Evolutionary conservation across 92 coral and sea anemone species (phyloP), one percentile per base, ranked within the genome.

Genomic region (Nematostella vectensis): DNA sequence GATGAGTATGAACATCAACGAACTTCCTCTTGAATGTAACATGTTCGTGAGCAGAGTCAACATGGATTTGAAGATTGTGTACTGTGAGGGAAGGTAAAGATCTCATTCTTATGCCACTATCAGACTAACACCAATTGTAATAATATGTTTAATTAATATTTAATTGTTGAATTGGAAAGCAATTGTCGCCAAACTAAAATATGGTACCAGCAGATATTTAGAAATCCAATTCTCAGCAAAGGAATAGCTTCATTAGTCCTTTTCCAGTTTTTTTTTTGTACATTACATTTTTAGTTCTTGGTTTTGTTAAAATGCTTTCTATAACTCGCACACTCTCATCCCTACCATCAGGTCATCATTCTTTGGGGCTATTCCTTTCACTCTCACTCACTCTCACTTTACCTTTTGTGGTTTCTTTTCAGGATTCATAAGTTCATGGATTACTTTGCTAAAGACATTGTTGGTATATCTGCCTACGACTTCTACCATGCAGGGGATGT

Each of bases 41-140:
- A 83, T 79, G 89, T 89, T 89, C 69, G 94, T 89, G 40, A 89
- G 97, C 49, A 83, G 97, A 16, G 91, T 89, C 1, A 74, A 78
- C 57, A 82, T 87, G 82, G 97, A 89, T 54, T 58, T 89, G 31
- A 89, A 79, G 59, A 87, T 89, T 55, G 84, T 89, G 19, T 89
- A 81, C 62, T 89, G 97, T 44, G 97, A 89, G 58, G 97, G 97
- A 74, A 89, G 97, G 97, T 89, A 47, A n/a, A n/a, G n/a, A n/a
- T n/a, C n/a, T n/a, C n/a, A 8, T 77, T 28, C 11, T 17, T 45
- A 22, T 12, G 15, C 3, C 29, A 15, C 6, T 12, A 53, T 53
- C 1, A 53, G 40, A 6, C 40, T 33, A 6, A 33, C 8, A 6
- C 8, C n/a, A 15, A 1, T 8, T 11, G 27, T n/a, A 22, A 15